A percentile compares a stretch with the other conserved stretches of the same genome.
Evolutionary conservation across 2,888 invertebrate genomes (phyloP).

Genomic region (Pristionchus mayeri): DNA sequence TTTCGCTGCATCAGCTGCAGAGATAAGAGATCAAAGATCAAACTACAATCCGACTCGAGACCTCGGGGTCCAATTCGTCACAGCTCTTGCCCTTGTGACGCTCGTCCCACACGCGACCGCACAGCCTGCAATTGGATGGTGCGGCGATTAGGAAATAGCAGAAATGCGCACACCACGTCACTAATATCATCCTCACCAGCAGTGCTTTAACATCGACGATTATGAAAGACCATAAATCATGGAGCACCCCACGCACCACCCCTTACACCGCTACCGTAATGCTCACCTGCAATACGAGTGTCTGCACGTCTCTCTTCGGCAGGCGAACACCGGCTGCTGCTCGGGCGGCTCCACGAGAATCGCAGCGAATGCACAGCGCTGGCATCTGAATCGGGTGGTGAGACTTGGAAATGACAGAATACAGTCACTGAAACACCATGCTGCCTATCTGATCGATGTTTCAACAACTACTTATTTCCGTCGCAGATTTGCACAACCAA

Average conservation of each 20-base stretch:
- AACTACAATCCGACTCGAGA: neutral
- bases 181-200: too few relatives aligned
- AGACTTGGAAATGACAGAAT: neutral
- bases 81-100: conserved; percentile 2
- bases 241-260: neutral
- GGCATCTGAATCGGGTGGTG: conserved; percentile 15
- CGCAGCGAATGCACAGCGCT: conserved; percentile 43
- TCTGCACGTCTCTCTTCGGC: neutral
- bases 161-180: neutral
- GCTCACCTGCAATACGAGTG: conserved; percentile 33
- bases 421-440: neutral
- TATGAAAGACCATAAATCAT: too few relatives aligned
- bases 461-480: too few relatives aligned
- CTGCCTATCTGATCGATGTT: too few relatives aligned
- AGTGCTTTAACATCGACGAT: too few relatives aligned
- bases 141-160: neutral
- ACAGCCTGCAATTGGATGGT: neutral
- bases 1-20: neutral
- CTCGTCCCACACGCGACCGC: conserved; percentile 36
- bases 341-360: conserved; percentile 31
- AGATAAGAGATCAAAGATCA: neutral
- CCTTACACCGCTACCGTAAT: neutral
- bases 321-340: conserved; percentile 32
- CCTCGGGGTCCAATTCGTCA: conserved; percentile 40
- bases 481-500: too few relatives aligned